phyloP scores from a whole-genome alignment of 1,140 invertebrate species.

The Telenomus remus region DNA sequence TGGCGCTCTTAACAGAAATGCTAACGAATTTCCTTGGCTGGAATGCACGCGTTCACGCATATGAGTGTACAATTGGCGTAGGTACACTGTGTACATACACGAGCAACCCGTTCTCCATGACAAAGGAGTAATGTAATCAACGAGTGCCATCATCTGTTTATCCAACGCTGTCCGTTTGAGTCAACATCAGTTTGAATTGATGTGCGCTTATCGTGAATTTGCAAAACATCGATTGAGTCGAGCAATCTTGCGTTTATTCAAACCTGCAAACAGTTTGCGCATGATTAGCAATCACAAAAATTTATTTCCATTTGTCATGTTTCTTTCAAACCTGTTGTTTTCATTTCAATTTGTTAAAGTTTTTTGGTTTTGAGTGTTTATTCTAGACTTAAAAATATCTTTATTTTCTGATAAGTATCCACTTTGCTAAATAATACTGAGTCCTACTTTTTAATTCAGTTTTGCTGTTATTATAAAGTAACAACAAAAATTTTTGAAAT shows the following conservation, averaged over 20 bases:
- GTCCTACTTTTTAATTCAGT: too few relatives aligned
- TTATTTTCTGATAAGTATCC: too few relatives aligned
- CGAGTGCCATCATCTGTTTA: constrained; percentile 59
- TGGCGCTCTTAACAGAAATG: constrained; percentile 49
- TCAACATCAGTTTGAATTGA: constrained; percentile 57
- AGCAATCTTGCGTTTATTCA: constrained; percentile 30
- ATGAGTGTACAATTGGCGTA: constrained; percentile 46
- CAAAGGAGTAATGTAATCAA: constrained; percentile 61
- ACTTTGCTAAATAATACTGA: too few relatives aligned
- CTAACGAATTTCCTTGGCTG: constrained; percentile 56
- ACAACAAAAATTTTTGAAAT: too few relatives aligned
- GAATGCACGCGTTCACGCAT: constrained; percentile 54
- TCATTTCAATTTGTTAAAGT: constrained; percentile 1
- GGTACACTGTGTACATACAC: constrained; percentile 40
- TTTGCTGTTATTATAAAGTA: too few relatives aligned
- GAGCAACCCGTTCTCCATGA: constrained; percentile 33
- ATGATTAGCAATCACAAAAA: constrained; percentile 24
- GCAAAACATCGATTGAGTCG: constrained; percentile 51
- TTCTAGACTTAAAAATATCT: too few relatives aligned
- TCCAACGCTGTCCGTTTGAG: constrained; percentile 58
- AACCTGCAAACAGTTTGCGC: constrained; percentile 28
- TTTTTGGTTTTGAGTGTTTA: too few relatives aligned
- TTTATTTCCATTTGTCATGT: constrained; percentile 31
- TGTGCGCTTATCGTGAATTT: constrained; percentile 54
- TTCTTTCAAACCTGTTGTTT: constrained; percentile 6